Conservation (phyloP, 2,888 invertebrate genomes). For the Falcaria lacertinaria region DNA sequence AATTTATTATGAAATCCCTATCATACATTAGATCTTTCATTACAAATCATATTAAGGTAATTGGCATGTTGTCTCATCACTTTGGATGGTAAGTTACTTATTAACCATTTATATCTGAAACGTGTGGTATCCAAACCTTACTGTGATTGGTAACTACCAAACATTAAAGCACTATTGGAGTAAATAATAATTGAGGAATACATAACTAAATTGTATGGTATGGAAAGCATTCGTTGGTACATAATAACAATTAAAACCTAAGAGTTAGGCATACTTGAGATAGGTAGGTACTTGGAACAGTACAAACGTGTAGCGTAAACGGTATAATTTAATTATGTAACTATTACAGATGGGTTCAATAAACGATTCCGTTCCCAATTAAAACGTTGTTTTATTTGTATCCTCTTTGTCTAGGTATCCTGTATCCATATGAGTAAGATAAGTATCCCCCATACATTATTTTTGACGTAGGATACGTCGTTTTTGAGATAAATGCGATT, state of each 20-base stretch:
- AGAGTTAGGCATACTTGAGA: slow-evolving; percentile 61
- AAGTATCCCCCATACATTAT: no score
- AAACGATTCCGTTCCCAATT: slow-evolving; percentile 78
- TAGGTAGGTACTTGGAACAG: slow-evolving; percentile 78
- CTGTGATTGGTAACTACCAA: slow-evolving; percentile 71
- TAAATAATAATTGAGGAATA: slow-evolving; percentile 19
- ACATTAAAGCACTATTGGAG: slow-evolving; percentile 48
- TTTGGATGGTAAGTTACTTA: slow-evolving; percentile 30
- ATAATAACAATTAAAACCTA: slow-evolving; percentile 54
- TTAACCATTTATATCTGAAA: slow-evolving; percentile 42
- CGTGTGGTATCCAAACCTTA: slow-evolving; percentile 62
- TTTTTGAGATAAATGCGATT: no score
- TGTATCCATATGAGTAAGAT: no score
- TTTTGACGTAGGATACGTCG: no score
- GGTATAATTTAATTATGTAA: slow-evolving; percentile 74
- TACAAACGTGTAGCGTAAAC: slow-evolving; percentile 73
- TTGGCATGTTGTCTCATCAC: slow-evolving; percentile 31
- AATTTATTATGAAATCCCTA: slow-evolving; percentile 1
- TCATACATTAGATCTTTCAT: slow-evolving; percentile 14
- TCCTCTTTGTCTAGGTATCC: background rate
- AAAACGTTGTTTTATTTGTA: slow-evolving; percentile 47
- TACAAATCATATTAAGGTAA: slow-evolving; percentile 9
- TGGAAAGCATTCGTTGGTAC: slow-evolving; percentile 65
- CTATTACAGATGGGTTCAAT: slow-evolving; percentile 77
- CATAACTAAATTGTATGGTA: slow-evolving; percentile 31